Evolutionary conservation across 2,888 invertebrate genomes (phyloP).

Genomic region (Phyto melanocephala): DNA sequence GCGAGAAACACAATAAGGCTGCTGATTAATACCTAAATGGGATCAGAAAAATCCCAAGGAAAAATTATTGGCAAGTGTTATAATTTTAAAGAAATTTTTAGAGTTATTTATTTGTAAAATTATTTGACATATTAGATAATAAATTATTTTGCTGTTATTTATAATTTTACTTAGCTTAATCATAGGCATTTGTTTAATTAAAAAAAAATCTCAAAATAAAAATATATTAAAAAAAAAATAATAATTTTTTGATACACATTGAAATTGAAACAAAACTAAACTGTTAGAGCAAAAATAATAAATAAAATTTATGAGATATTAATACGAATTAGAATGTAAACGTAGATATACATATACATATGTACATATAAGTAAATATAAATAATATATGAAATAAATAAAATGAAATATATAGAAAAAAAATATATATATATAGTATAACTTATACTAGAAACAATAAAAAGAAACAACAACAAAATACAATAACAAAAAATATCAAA

Average conservation of each 20-base stretch:
- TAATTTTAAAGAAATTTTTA: too few relatives aligned
- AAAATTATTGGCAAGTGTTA: too few relatives aligned
- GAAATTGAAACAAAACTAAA: conserved; percentile 23
- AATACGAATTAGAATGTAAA: too few relatives aligned
- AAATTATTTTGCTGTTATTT: not conserved
- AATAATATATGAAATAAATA: conserved; percentile 15
- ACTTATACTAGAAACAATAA: conserved; percentile 27
- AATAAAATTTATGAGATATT: conserved; percentile 9
- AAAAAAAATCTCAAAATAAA: too few relatives aligned
- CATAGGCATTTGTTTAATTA: conserved; percentile 6
- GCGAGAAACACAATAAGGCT: too few relatives aligned
- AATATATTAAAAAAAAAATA: not conserved
- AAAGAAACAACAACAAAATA: conserved; percentile 38
- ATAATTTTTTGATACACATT: conserved; percentile 47
- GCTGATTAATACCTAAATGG: too few relatives aligned
- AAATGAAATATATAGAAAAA: conserved; percentile 26
- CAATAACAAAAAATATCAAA: conserved; percentile 40
- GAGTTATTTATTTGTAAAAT: too few relatives aligned
- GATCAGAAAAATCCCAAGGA: too few relatives aligned
- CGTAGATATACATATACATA: not conserved
- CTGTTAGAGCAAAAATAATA: conserved; percentile 14
- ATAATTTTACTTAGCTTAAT: conserved; percentile 5
- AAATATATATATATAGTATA: not conserved
- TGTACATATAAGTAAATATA: not conserved
- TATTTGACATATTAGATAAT: too few relatives aligned